A percentile compares a stretch with the other conserved stretches of the same genome.
phyloP scores from a whole-genome alignment of 1,140 invertebrate species.

The Drosophila ogumai region DNA sequence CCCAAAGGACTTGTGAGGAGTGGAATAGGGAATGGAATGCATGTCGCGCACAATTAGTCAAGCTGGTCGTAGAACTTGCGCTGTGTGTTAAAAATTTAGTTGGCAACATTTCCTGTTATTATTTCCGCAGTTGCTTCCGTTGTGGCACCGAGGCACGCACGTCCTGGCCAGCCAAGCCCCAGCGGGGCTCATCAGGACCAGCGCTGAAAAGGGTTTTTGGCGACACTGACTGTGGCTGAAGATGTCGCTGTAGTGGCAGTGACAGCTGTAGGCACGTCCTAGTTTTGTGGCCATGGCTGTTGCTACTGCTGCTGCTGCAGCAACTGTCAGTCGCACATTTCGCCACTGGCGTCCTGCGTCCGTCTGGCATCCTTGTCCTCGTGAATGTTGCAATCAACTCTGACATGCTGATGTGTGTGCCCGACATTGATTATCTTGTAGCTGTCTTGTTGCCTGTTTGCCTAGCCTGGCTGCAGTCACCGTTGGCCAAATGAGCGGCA shows the following conservation, averaged over 20 bases:
- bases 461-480: conserved; percentile 24
- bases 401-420: conserved; percentile 63
- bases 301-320: conserved; percentile 12
- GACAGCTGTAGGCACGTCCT: conserved; percentile 49
- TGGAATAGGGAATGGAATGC: conserved; percentile 25
- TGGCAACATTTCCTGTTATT: conserved; percentile 78
- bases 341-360: conserved; percentile 13
- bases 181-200: conserved; percentile 5
- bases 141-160: conserved; percentile 64
- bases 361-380: conserved; percentile 7
- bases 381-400: conserved; percentile 71
- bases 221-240: not conserved
- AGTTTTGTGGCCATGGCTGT: conserved; percentile 27
- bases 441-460: conserved; percentile 27
- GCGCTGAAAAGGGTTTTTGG: not conserved
- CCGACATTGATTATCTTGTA: conserved; percentile 78
- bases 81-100: conserved; percentile 70
- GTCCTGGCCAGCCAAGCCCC: conserved; percentile 26
- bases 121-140: conserved; percentile 72
- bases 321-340: conserved; percentile 57
- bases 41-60: conserved; percentile 69
- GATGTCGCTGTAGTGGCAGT: conserved; percentile 1
- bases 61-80: conserved; percentile 34
- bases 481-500: conserved; percentile 48
- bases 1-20: conserved; percentile 38